Evolutionary conservation across 2,888 invertebrate species (phyloP).

Genomic region (Aleiodes alternator): DNA sequence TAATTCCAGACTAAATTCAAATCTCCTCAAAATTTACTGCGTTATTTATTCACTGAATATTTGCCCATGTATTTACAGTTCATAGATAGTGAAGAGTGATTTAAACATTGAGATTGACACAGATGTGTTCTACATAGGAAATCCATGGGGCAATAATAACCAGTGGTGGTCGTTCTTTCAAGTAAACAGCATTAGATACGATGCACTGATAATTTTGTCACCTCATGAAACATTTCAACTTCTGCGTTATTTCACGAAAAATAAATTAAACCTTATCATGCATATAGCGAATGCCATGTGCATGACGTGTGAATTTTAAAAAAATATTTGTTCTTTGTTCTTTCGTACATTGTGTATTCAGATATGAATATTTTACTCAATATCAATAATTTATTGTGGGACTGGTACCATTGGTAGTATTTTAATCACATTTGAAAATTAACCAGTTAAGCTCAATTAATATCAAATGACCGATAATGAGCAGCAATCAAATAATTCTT

Average conservation of each 20-base stretch:
- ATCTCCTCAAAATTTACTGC: neutral
- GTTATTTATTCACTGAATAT: conserved; percentile 1
- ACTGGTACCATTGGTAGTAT: too few relatives aligned
- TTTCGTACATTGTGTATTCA: neutral
- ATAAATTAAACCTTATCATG: conserved; percentile 4
- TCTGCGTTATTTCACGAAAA: neutral
- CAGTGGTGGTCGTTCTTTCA: conserved; percentile 2
- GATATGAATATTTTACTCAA: neutral
- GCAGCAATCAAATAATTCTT: too few relatives aligned
- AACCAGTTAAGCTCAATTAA: too few relatives aligned
- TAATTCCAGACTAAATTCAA: neutral
- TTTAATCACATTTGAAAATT: too few relatives aligned
- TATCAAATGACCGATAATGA: too few relatives aligned
- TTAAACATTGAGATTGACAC: neutral
- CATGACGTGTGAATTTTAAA: too few relatives aligned
- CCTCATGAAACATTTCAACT: neutral
- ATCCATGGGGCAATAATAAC: conserved; percentile 4
- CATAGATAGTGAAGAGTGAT: neutral
- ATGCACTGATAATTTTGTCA: conserved; percentile 20
- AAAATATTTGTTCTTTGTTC: too few relatives aligned
- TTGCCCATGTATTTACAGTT: conserved; percentile 12
- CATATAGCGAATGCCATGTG: neutral
- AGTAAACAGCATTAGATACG: conserved; percentile 5
- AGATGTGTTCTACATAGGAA: conserved; percentile 22
- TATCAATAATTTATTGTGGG: too few relatives aligned